phyloP scores from a whole-genome alignment of 2,797 vertebrate species.

The Bryconaethiops microstoma region DNA sequence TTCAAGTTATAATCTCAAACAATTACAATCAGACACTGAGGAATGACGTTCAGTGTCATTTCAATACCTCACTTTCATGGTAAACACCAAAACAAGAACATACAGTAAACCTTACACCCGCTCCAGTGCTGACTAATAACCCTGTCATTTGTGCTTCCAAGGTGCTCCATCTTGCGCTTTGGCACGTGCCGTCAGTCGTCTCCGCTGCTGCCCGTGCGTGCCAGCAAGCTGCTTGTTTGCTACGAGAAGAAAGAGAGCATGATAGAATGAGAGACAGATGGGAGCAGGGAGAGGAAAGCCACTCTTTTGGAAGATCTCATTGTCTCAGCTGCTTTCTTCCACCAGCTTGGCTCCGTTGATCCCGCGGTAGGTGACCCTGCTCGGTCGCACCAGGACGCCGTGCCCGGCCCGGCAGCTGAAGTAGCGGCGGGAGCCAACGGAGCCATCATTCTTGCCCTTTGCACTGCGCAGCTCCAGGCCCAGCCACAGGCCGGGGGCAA shows the following conservation, averaged over 20 bases:
- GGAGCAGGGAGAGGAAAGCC: conserved; percentile 11
- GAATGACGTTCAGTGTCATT: not conserved
- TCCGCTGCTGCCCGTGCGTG: not conserved
- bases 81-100: conserved; percentile 24
- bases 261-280: conserved; percentile 27
- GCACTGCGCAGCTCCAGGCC: conserved; percentile 90
- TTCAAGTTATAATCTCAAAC: not conserved
- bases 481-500: conserved; percentile 90
- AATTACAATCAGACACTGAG: not conserved
- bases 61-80: not conserved
- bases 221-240: conserved; percentile 27
- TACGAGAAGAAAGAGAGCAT: conserved; percentile 18
- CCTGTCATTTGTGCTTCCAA: conserved; percentile 41
- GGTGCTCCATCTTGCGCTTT: conserved; percentile 16
- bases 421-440: conserved; percentile 86
- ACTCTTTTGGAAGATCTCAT: not conserved
- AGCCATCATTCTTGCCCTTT: conserved; percentile 91
- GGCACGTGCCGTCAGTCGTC: not conserved
- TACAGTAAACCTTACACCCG: conserved; percentile 29
- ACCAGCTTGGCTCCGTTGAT: conserved; percentile 90
- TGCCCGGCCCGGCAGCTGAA: conserved; percentile 88
- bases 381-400: conserved; percentile 90
- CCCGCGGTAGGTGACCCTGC: conserved; percentile 91
- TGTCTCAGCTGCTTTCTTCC: conserved; percentile 77
- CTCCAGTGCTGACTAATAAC: conserved; percentile 37